Conservation (phyloP, 2,888 invertebrate genomes). For the Hipparchia semele region DNA sequence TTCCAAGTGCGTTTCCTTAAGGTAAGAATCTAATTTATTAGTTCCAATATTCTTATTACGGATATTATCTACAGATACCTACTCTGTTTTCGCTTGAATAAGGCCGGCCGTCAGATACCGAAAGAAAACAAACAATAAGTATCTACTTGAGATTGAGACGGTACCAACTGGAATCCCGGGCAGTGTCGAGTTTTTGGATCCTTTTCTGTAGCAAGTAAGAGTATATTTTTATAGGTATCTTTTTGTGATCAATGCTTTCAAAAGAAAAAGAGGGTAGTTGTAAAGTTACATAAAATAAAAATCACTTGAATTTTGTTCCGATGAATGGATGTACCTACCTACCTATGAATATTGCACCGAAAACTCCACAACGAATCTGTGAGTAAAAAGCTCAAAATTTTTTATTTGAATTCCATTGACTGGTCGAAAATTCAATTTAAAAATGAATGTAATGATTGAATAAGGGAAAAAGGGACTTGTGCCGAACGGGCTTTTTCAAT, state of each 20-base stretch:
- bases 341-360: slow-evolving; percentile 1
- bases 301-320: neutral
- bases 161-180: too few relatives aligned
- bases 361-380: slow-evolving; percentile 7
- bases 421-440: slow-evolving; percentile 20
- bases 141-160: too few relatives aligned
- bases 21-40: neutral
- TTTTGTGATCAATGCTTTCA: neutral
- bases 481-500: slow-evolving; percentile 1
- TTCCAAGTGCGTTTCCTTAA: neutral
- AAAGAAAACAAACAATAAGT: too few relatives aligned
- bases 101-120: too few relatives aligned
- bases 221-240: too few relatives aligned
- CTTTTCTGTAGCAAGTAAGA: too few relatives aligned
- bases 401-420: slow-evolving; percentile 22
- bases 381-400: slow-evolving; percentile 14
- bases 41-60: too few relatives aligned
- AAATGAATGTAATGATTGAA: slow-evolving; percentile 21
- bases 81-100: too few relatives aligned
- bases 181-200: too few relatives aligned
- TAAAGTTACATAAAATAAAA: neutral
- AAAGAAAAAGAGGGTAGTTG: neutral
- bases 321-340: neutral
- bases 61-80: too few relatives aligned
- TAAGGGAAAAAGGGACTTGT: slow-evolving; percentile 13